Conservation (phyloP, 2,888 invertebrate genomes). For the Brachypterus glaber region DNA sequence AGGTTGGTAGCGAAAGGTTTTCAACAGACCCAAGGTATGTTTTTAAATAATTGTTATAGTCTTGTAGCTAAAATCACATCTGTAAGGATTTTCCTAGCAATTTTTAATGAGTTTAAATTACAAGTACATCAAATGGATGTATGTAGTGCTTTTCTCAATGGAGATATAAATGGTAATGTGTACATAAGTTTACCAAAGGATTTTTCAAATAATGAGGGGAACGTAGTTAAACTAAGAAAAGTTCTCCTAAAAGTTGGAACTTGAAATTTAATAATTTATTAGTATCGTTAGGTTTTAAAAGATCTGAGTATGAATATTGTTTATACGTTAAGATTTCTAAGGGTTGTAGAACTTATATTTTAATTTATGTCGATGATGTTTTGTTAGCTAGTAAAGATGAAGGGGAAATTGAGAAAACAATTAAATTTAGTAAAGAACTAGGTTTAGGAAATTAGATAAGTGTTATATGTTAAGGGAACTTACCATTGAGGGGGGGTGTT, state of each 20-base stretch:
- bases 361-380: slow-evolving; percentile 12
- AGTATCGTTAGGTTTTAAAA: slow-evolving; percentile 5
- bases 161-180: slow-evolving; percentile 12
- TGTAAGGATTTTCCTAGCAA: slow-evolving; percentile 9
- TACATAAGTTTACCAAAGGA: slow-evolving; percentile 11
- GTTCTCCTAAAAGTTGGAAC: slow-evolving; percentile 1
- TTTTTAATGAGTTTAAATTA: slow-evolving; percentile 12
- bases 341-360: slow-evolving; percentile 1
- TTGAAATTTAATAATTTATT: slow-evolving; percentile 4
- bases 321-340: slow-evolving; percentile 6
- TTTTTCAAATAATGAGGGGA: slow-evolving; percentile 9
- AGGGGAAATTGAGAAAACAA: slow-evolving; percentile 1
- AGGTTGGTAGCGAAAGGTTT: too few species aligned
- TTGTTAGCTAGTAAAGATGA: slow-evolving; percentile 1
- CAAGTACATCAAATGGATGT: slow-evolving; percentile 15
- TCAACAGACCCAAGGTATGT: slow-evolving; percentile 8
- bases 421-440: background rate
- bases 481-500: too few species aligned
- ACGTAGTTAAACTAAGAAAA: too few species aligned
- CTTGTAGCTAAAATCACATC: slow-evolving; percentile 13
- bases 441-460: too few species aligned
- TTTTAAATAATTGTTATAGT: slow-evolving; percentile 10
- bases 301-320: slow-evolving; percentile 13
- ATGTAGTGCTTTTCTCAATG: slow-evolving; percentile 17
- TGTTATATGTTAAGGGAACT: too few species aligned